Percentiles rank a stretch among this genome's conserved stretches.
phyloP scores from a whole-genome alignment of 2,797 vertebrate species.

The Manis javanica region DNA sequence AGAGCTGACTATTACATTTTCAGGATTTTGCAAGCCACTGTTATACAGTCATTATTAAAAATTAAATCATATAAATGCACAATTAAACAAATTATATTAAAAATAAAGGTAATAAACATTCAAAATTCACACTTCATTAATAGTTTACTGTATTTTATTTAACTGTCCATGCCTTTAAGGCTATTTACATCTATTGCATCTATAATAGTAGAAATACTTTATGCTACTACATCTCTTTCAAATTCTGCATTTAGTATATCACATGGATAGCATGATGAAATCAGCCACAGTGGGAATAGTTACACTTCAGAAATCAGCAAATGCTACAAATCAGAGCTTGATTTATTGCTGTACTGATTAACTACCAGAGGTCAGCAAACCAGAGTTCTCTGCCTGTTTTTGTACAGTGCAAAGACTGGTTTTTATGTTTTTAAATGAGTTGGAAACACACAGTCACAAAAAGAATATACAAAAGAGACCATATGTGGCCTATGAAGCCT shows the following conservation, averaged over 20 bases:
- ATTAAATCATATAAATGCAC: not conserved
- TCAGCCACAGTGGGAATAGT: not conserved
- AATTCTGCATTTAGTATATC: not conserved
- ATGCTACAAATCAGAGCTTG: not conserved
- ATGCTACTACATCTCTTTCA: not conserved
- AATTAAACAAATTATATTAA: not conserved
- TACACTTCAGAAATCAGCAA: conserved; percentile 27
- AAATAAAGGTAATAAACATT: not conserved
- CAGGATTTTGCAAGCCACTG: not conserved
- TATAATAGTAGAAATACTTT: not conserved
- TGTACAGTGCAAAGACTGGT: not conserved
- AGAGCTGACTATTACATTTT: not conserved
- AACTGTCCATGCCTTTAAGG: not conserved
- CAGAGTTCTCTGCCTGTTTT: not conserved
- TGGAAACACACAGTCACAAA: not conserved
- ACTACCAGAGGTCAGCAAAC: not conserved
- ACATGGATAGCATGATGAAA: not conserved
- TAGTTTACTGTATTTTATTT: not conserved
- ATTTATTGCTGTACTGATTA: not conserved
- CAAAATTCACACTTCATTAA: not conserved
- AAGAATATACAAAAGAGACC: not conserved
- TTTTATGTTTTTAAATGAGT: conserved; percentile 22
- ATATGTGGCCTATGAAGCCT: not conserved
- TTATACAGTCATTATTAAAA: not conserved
- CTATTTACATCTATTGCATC: not conserved